A percentile compares a stretch with the other conserved stretches of the same genome.
Evolutionary conservation across 2,888 invertebrate species (phyloP).

Genomic region (Drosophila putrida): DNA sequence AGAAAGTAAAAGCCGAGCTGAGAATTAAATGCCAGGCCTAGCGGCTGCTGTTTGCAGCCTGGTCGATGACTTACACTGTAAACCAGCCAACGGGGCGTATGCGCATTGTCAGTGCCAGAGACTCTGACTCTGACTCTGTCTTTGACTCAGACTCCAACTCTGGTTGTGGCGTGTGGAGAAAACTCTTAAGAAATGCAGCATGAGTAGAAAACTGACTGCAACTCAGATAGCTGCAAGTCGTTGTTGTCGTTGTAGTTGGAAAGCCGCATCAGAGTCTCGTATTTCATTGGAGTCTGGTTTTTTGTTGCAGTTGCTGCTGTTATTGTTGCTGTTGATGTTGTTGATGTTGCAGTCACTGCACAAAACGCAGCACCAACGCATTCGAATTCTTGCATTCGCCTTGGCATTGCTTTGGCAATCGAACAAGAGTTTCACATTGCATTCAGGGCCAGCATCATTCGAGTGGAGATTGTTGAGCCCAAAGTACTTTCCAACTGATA

Average conservation of each 20-base stretch:
- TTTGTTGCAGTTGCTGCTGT: slow-evolving; percentile 23
- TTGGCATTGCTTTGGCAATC: slow-evolving; percentile 53
- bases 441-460: slow-evolving; percentile 42
- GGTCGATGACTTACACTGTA: slow-evolving; percentile 75
- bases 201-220: slow-evolving; percentile 60
- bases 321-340: slow-evolving; percentile 26
- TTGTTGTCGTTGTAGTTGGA: slow-evolving; percentile 54
- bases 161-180: slow-evolving; percentile 57
- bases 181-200: slow-evolving; percentile 64
- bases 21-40: slow-evolving; percentile 74
- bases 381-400: slow-evolving; percentile 62
- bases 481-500: slow-evolving; percentile 10
- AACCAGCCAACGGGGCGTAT: slow-evolving; percentile 71
- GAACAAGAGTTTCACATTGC: slow-evolving; percentile 60
- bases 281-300: slow-evolving; percentile 62
- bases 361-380: slow-evolving; percentile 36
- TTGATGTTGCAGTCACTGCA: slow-evolving; percentile 40
- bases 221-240: slow-evolving; percentile 34
- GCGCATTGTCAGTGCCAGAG: slow-evolving; percentile 61
- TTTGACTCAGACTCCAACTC: background rate
- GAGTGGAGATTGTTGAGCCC: slow-evolving; percentile 27
- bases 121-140: background rate
- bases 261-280: slow-evolving; percentile 64
- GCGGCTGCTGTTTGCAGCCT: slow-evolving; percentile 42
- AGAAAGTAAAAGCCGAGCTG: slow-evolving; percentile 80